Conservation (phyloP, 2,113 vertebrate species). For the Colinus virginianus region DNA sequence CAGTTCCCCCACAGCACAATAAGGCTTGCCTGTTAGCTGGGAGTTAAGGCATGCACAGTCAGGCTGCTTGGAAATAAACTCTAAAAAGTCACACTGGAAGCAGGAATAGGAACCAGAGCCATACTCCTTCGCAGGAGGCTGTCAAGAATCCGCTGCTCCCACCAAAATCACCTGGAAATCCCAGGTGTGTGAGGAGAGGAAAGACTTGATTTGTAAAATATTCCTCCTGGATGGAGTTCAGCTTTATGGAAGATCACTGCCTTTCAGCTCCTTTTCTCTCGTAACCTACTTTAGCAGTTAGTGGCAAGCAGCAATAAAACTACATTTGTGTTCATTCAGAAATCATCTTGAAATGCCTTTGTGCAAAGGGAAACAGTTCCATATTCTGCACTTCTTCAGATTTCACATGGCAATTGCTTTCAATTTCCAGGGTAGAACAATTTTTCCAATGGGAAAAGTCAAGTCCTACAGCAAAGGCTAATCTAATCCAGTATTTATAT, state of each 20-base stretch:
- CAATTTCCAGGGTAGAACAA: not conserved
- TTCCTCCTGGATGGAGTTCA: conserved; percentile 8
- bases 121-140: not conserved
- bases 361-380: not conserved
- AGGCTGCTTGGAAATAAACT: not conserved
- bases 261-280: not conserved
- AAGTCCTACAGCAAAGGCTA: not conserved
- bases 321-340: not conserved
- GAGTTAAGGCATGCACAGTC: not conserved
- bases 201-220: not conserved
- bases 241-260: not conserved
- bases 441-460: not conserved
- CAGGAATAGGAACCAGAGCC: not conserved
- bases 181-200: not conserved
- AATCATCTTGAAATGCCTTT: not conserved
- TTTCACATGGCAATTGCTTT: not conserved
- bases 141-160: not conserved
- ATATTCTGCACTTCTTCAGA: not conserved
- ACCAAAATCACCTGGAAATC: conserved; percentile 14
- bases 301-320: not conserved
- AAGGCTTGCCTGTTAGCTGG: not conserved
- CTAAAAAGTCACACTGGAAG: not conserved
- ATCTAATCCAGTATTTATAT: not conserved
- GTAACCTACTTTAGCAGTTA: not conserved
- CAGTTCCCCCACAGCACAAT: conserved; percentile 23